Evolutionary conservation across 2,797 vertebrate species (phyloP).

Genomic region (Acridotheres tristis): DNA sequence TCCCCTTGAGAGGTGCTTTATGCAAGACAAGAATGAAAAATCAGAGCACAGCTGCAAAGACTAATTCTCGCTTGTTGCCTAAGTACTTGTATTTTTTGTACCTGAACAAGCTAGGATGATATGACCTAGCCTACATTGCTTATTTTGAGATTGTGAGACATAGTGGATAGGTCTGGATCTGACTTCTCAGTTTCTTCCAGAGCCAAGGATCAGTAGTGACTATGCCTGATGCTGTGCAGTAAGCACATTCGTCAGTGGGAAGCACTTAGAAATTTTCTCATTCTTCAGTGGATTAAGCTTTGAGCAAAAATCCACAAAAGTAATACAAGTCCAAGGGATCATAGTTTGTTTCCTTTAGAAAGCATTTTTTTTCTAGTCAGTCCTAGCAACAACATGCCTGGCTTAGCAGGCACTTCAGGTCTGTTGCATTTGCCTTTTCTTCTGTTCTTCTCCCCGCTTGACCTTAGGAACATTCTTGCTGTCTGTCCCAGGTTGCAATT

Average conservation of each 20-base stretch:
- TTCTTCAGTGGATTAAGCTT: neutral
- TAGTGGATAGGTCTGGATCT: neutral
- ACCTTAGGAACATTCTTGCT: neutral
- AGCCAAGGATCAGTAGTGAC: neutral
- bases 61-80: neutral
- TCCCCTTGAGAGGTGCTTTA: neutral
- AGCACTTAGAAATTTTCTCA: neutral
- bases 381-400: neutral
- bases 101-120: too few species aligned
- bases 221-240: neutral
- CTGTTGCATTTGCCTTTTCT: neutral
- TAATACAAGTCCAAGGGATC: neutral
- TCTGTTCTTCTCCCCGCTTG: neutral
- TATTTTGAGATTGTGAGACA: neutral
- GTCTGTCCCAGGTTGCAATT: neutral
- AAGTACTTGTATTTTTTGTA: neutral
- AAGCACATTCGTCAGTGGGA: neutral
- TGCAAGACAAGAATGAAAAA: neutral
- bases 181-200: neutral
- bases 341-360: neutral
- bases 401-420: neutral
- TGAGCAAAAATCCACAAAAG: neutral
- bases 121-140: neutral
- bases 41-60: conserved; percentile 7
- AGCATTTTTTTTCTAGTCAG: neutral